Percentiles rank a stretch among this genome's conserved stretches.
These are phyloP conservation scores for Azorinus chamasolen DNA, from an alignment of 2,888 invertebrate species.

Conservation along the genomic window DNA sequence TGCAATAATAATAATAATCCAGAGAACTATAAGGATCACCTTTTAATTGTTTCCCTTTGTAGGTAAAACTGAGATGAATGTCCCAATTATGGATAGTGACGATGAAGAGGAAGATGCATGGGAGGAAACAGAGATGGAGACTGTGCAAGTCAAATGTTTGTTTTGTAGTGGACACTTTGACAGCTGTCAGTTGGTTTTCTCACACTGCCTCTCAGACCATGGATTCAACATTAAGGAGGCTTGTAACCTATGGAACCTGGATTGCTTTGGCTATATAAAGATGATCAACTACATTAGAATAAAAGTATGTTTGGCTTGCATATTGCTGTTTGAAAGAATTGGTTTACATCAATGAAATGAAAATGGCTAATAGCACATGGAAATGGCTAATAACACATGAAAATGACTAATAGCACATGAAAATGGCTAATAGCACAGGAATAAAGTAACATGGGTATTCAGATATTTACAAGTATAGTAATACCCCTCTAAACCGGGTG, in stretches of 20 bases:
- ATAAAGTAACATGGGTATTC: too few species aligned
- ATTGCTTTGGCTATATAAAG: constrained; percentile 84
- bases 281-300: constrained; percentile 83
- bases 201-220: constrained; percentile 71
- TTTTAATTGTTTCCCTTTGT: too few species aligned
- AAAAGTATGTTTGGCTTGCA: constrained; percentile 66
- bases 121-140: constrained; percentile 65
- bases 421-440: too few species aligned
- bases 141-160: constrained; percentile 71
- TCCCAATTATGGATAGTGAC: constrained; percentile 19
- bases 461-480: too few species aligned
- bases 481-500: too few species aligned
- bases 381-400: too few species aligned
- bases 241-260: constrained; percentile 70
- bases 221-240: constrained; percentile 70
- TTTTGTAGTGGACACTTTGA: constrained; percentile 69
- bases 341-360: too few species aligned
- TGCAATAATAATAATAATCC: too few species aligned
- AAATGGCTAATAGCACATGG: too few species aligned
- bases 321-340: neutral
- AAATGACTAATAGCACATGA: too few species aligned
- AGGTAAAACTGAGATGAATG: neutral
- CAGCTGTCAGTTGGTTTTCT: constrained; percentile 67
- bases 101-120: constrained; percentile 56
- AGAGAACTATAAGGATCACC: too few species aligned